phyloP scores from a whole-genome alignment of 2,113 vertebrate species.

The Athene noctua region DNA sequence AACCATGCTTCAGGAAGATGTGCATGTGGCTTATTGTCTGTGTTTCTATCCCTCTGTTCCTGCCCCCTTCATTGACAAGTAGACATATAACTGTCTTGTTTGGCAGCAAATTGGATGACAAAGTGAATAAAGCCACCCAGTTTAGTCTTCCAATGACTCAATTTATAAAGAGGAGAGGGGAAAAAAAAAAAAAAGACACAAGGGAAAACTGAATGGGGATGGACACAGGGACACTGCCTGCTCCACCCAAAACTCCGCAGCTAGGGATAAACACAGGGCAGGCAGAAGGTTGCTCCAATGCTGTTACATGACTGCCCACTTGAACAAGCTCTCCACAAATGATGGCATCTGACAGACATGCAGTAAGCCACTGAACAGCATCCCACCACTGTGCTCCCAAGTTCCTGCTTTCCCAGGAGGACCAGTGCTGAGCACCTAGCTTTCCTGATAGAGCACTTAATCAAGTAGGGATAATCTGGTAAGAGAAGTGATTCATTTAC shows the following conservation, averaged over 20 bases:
- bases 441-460: background rate
- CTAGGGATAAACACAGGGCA: accelerated
- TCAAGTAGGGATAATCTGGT: background rate
- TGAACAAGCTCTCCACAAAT: background rate
- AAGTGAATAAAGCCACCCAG: background rate
- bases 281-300: background rate
- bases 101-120: background rate
- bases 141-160: background rate
- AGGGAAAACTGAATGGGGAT: background rate
- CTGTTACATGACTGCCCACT: background rate
- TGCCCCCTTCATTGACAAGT: background rate
- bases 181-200: background rate
- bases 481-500: background rate
- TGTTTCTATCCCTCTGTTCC: background rate
- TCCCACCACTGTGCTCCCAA: background rate
- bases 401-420: background rate
- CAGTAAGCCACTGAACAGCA: background rate
- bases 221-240: accelerated
- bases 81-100: background rate
- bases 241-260: background rate
- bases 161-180: background rate
- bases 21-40: background rate
- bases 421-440: background rate
- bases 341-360: background rate
- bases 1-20: accelerated